These are phyloP conservation scores for Dasysyrphus tricinctus DNA, from an alignment of 2,888 invertebrate genomes.

Conservation along the genomic window DNA sequence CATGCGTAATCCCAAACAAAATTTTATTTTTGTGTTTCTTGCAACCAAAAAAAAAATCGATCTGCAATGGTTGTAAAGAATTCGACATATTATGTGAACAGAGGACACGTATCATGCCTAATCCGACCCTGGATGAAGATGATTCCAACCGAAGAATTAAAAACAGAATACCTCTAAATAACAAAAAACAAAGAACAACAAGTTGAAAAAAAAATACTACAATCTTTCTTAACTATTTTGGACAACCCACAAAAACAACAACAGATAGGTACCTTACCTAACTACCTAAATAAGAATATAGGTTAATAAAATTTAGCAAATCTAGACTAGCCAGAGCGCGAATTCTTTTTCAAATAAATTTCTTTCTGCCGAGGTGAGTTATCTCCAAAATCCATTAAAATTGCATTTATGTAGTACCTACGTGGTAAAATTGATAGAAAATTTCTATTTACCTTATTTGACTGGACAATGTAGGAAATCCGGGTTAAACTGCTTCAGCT, in stretches of 20 bases:
- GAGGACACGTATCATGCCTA: not conserved
- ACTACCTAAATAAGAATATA: conserved; percentile 47
- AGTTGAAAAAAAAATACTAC: conserved; percentile 9
- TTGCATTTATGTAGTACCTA: not conserved
- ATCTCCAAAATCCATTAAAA: not conserved
- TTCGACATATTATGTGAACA: no score
- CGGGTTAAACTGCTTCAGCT: conserved; percentile 52
- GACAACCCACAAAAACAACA: conserved; percentile 12
- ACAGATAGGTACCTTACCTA: no score
- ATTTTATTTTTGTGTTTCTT: no score
- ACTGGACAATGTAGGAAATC: conserved; percentile 26
- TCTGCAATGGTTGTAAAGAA: no score
- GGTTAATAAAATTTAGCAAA: conserved; percentile 45
- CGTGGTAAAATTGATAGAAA: not conserved
- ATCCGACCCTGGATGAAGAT: conserved; percentile 13
- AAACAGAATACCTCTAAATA: conserved; percentile 45
- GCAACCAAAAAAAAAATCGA: no score
- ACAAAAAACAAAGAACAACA: conserved; percentile 30
- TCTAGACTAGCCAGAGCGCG: conserved; percentile 16
- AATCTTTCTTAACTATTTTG: conserved; percentile 15
- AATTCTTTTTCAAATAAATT: not conserved
- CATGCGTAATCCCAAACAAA: no score
- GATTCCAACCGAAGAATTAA: conserved; percentile 21
- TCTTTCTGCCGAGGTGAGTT: not conserved
- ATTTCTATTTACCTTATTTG: conserved; percentile 56